These are phyloP conservation scores for Sardinella longiceps DNA, from an alignment of 2,797 vertebrate genomes.

Conservation along the genomic window DNA sequence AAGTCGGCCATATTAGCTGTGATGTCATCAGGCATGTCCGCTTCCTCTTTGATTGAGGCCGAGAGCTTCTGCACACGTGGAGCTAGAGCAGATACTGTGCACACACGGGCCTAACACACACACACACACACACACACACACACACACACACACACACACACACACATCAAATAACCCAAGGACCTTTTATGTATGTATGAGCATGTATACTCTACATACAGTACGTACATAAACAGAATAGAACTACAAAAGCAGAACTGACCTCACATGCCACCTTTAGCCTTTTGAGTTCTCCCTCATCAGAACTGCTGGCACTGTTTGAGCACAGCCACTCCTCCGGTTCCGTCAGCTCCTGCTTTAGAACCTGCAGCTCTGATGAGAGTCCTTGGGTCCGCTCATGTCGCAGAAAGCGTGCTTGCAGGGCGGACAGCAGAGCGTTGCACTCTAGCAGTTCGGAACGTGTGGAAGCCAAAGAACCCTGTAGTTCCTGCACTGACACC, in stretches of 20 bases:
- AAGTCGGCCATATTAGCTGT: slow-evolving; percentile 73
- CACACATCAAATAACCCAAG: slow-evolving; percentile 21
- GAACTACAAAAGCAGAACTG: slow-evolving; percentile 35
- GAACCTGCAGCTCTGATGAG: slow-evolving; percentile 74
- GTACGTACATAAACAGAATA: not conserved
- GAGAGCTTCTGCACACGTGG: slow-evolving; percentile 73
- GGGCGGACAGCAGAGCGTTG: slow-evolving; percentile 74
- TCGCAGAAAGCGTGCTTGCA: slow-evolving; percentile 72
- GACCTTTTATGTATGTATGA: too few relatives aligned
- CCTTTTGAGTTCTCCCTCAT: slow-evolving; percentile 60
- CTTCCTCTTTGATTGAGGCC: slow-evolving; percentile 62
- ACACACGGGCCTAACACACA: slow-evolving; percentile 71
- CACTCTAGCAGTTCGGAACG: slow-evolving; percentile 76
- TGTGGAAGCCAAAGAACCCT: slow-evolving; percentile 52
- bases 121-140: not conserved
- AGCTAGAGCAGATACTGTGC: slow-evolving; percentile 68
- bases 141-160: slow-evolving; percentile 2
- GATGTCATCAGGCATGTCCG: slow-evolving; percentile 67
- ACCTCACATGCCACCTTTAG: slow-evolving; percentile 82
- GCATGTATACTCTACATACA: too few relatives aligned
- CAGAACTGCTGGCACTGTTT: slow-evolving; percentile 10
- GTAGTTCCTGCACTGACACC: slow-evolving; percentile 39
- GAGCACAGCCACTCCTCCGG: slow-evolving; percentile 81
- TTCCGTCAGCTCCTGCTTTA: slow-evolving; percentile 74
- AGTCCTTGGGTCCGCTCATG: slow-evolving; percentile 76